Percentiles rank a stretch among this genome's conserved stretches.
Evolutionary conservation across 2,888 invertebrate species (phyloP).

Genomic region (Cyclophora punctaria): DNA sequence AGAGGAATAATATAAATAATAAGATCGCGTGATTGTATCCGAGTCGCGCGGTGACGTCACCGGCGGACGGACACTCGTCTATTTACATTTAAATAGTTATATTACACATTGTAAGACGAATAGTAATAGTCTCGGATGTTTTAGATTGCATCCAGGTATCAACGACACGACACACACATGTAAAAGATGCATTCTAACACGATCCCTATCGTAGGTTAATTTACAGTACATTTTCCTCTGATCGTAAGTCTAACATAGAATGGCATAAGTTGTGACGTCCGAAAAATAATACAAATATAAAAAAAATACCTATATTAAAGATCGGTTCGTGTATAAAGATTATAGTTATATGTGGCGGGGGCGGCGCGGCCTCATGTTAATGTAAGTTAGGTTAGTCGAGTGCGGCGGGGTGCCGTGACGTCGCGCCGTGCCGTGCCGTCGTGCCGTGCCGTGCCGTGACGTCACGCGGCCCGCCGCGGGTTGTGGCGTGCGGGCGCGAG

Average conservation of each 20-base stretch:
- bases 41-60: conserved; percentile 4
- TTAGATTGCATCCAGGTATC: conserved; percentile 16
- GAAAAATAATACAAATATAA: conserved; percentile 55
- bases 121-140: conserved; percentile 33
- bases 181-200: conserved; percentile 32
- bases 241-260: conserved; percentile 44
- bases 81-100: conserved; percentile 21
- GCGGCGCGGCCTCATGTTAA: conserved; percentile 39
- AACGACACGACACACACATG: conserved; percentile 2
- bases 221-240: conserved; percentile 54
- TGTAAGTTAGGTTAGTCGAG: conserved; percentile 39
- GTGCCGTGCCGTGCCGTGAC: conserved; percentile 12
- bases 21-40: background rate
- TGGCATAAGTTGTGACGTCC: conserved; percentile 66
- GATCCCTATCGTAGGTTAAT: conserved; percentile 38
- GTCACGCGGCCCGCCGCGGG: too few species aligned
- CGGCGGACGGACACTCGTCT: conserved; percentile 9
- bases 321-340: conserved; percentile 56
- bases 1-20: background rate
- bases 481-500: background rate
- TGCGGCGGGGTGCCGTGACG: background rate
- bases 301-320: conserved; percentile 58
- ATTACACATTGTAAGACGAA: conserved; percentile 37
- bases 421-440: background rate
- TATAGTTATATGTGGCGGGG: conserved; percentile 46